Conservation (phyloP, 2,888 invertebrate genomes). For the Digitonthophagus gazella region DNA sequence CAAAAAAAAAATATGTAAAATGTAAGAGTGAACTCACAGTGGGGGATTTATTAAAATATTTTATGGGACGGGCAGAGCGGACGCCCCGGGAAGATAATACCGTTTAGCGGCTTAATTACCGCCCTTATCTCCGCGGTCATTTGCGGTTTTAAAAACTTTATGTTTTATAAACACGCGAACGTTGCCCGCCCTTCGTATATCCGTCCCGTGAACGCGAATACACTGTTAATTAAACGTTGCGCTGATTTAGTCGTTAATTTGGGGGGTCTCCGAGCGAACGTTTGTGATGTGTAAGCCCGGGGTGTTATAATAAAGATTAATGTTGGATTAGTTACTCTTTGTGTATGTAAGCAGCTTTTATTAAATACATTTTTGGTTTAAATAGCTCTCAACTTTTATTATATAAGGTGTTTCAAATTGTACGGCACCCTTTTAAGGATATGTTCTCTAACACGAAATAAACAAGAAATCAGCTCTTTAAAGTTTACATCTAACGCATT, state of each 20-base stretch:
- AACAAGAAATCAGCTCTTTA: too few relatives aligned
- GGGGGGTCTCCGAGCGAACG: background rate
- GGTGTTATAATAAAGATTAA: background rate
- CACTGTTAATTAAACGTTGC: background rate
- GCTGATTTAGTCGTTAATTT: background rate
- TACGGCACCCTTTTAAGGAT: too few relatives aligned
- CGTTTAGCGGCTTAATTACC: conserved; percentile 27
- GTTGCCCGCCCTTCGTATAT: background rate
- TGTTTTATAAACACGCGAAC: conserved; percentile 28
- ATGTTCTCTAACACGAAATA: too few relatives aligned
- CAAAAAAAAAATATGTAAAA: too few relatives aligned
- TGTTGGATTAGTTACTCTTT: too few relatives aligned
- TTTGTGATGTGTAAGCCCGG: background rate
- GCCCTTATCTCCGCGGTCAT: conserved; percentile 24
- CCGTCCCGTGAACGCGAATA: background rate
- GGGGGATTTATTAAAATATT: conserved; percentile 21
- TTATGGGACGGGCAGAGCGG: conserved; percentile 22
- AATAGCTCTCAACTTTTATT: too few relatives aligned
- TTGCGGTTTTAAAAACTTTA: conserved; percentile 25
- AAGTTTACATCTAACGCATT: too few relatives aligned
- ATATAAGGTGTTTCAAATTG: too few relatives aligned
- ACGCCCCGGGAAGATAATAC: conserved; percentile 25
- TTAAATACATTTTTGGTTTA: too few relatives aligned
- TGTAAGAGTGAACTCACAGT: too few relatives aligned
- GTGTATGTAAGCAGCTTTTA: too few relatives aligned